These are phyloP conservation scores for Athalia circularis DNA, from an alignment of 2,888 invertebrate species.

Conservation along the genomic window DNA sequence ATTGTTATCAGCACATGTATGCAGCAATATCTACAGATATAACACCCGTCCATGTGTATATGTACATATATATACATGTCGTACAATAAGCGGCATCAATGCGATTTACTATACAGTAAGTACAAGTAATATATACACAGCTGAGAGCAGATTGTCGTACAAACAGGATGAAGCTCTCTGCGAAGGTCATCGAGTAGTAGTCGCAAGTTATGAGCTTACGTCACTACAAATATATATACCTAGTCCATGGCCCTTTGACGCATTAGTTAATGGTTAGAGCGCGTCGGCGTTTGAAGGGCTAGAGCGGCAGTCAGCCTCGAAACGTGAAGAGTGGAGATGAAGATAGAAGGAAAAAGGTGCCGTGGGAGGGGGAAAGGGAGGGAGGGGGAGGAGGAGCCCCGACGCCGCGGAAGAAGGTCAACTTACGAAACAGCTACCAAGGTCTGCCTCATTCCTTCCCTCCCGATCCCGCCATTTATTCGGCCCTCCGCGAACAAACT, in stretches of 20 bases:
- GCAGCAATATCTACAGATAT: too few relatives aligned
- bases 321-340: slow-evolving; percentile 42
- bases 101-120: background rate
- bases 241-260: slow-evolving; percentile 41
- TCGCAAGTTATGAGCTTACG: slow-evolving; percentile 1
- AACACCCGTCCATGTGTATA: too few relatives aligned
- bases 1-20: too few relatives aligned
- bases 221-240: slow-evolving; percentile 5
- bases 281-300: slow-evolving; percentile 21
- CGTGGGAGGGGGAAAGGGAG: slow-evolving; percentile 42
- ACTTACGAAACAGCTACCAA: slow-evolving; percentile 66
- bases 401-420: slow-evolving; percentile 61
- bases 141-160: background rate
- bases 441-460: slow-evolving; percentile 56
- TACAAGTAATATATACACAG: too few relatives aligned
- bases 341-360: slow-evolving; percentile 33
- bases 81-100: background rate
- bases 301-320: slow-evolving; percentile 4
- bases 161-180: slow-evolving; percentile 23
- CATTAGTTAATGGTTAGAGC: slow-evolving; percentile 16
- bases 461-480: slow-evolving; percentile 55
- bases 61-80: background rate
- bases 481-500: slow-evolving; percentile 47
- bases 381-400: slow-evolving; percentile 57
- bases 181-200: slow-evolving; percentile 26